Evolutionary conservation across 2,797 vertebrate species (phyloP).

Genomic region (Florisuga fusca): DNA sequence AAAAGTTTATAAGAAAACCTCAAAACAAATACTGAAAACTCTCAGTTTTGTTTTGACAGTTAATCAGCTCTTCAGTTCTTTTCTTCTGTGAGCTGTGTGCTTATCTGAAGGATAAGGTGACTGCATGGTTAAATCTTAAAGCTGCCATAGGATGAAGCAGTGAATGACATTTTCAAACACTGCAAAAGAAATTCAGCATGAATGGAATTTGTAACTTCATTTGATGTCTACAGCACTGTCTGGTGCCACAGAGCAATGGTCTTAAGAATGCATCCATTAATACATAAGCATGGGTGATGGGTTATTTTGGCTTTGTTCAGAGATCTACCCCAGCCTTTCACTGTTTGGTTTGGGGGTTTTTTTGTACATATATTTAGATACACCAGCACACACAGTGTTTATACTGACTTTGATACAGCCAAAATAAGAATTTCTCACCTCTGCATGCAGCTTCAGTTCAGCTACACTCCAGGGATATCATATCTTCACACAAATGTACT

Average conservation of each 20-base stretch:
- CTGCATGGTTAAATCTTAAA: not conserved
- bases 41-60: not conserved
- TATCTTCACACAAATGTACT: not conserved
- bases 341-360: not conserved
- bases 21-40: not conserved
- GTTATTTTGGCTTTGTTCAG: not conserved
- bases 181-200: not conserved
- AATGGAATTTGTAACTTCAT: conserved; percentile 35
- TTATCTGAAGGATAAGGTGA: not conserved
- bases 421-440: not conserved
- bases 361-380: not conserved
- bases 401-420: not conserved
- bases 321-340: not conserved
- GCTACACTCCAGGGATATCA: not conserved
- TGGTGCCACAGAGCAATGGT: not conserved
- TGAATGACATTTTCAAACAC: not conserved
- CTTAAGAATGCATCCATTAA: not conserved
- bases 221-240: not conserved
- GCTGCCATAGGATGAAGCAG: not conserved
- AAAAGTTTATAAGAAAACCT: not conserved
- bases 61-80: not conserved
- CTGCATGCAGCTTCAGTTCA: not conserved
- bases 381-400: not conserved
- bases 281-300: not conserved
- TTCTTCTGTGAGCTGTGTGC: not conserved